Percentiles rank a stretch among this genome's conserved stretches.
Evolutionary conservation across 2,113 vertebrate genomes (phyloP).

Genomic region (Upupa epops): DNA sequence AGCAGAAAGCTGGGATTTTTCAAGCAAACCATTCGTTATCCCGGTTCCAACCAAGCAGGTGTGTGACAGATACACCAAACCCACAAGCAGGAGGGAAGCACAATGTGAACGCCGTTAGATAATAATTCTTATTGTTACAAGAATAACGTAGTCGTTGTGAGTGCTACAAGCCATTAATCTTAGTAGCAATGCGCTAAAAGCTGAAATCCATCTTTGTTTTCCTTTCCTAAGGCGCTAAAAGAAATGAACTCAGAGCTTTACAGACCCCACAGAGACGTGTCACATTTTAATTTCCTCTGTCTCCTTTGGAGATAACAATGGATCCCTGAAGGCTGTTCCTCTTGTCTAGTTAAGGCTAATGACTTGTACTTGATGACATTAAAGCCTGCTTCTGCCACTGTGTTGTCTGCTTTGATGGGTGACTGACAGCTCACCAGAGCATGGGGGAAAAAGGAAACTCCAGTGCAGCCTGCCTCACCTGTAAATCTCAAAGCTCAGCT

Average conservation of each 20-base stretch:
- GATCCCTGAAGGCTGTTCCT: constrained; percentile 43
- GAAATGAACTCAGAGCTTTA: not conserved
- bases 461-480: not conserved
- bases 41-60: not conserved
- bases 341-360: constrained; percentile 59
- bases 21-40: not conserved
- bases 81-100: not conserved
- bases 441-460: not conserved
- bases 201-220: constrained; percentile 41
- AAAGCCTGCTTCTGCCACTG: constrained; percentile 33
- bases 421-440: constrained; percentile 24
- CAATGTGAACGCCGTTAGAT: not conserved
- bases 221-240: constrained; percentile 36
- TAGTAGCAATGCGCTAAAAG: not conserved
- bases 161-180: not conserved
- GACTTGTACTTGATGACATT: constrained; percentile 54
- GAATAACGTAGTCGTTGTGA: constrained; percentile 21
- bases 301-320: constrained; percentile 43
- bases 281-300: constrained; percentile 20
- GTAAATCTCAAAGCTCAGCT: not conserved
- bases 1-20: not conserved
- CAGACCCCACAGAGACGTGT: not conserved
- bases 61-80: not conserved
- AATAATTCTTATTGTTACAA: constrained; percentile 36
- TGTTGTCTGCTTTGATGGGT: constrained; percentile 30